Conservation (phyloP, 2,797 vertebrate species). For the Zalophus californianus region DNA sequence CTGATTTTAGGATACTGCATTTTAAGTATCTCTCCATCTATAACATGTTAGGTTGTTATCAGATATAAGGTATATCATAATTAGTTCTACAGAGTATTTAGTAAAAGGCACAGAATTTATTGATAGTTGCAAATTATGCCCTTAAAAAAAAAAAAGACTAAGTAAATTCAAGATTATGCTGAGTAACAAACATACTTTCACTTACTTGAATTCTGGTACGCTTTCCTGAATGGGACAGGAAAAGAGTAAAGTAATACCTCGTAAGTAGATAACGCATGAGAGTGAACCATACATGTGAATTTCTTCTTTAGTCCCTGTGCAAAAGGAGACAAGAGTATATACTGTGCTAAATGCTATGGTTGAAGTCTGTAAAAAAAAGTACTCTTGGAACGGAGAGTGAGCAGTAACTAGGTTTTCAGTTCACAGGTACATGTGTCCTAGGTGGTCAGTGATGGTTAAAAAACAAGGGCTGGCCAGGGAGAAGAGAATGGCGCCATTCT, state of each 20-base stretch:
- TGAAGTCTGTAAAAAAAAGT: not conserved
- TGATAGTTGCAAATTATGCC: not conserved
- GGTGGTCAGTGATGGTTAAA: not conserved
- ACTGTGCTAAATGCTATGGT: not conserved
- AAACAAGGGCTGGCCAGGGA: not conserved
- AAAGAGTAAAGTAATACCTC: not conserved
- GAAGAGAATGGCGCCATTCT: not conserved
- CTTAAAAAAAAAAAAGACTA: not conserved
- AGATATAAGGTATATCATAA: not conserved
- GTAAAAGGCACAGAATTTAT: not conserved
- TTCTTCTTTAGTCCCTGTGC: not conserved
- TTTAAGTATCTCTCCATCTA: not conserved
- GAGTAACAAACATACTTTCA: not conserved
- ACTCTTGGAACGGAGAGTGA: not conserved
- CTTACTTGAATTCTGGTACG: not conserved
- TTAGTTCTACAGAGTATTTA: not conserved
- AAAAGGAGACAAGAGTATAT: not conserved
- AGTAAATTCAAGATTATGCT: constrained; percentile 33
- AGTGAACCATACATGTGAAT: not conserved
- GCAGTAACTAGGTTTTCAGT: not conserved
- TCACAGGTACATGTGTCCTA: not conserved
- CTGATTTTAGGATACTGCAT: not conserved
- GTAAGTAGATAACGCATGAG: not conserved
- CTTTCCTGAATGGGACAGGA: not conserved
- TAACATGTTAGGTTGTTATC: not conserved